Evolutionary conservation across 1,140 invertebrate genomes (phyloP).

Genomic region (Hetaerina americana): DNA sequence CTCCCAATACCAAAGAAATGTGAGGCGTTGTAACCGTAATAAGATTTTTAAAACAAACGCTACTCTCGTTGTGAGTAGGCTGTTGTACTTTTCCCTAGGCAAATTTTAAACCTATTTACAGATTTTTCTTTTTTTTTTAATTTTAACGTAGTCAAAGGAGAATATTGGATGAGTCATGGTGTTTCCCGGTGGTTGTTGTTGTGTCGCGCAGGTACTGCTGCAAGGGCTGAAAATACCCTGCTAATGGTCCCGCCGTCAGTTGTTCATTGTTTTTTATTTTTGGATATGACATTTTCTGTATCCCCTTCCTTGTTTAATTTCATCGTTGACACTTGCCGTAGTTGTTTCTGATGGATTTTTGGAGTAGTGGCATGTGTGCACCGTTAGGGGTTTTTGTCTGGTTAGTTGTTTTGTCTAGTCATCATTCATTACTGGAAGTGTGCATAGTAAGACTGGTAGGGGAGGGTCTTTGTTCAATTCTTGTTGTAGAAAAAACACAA

Average conservation of each 20-base stretch:
- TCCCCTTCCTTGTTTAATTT: not conserved
- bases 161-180: slow-evolving; percentile 13
- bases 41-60: slow-evolving; percentile 7
- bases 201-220: not conserved
- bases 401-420: slow-evolving; percentile 14
- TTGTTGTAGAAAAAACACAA: slow-evolving; percentile 12
- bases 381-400: slow-evolving; percentile 13
- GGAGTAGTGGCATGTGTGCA: not conserved
- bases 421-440: not conserved
- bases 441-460: not conserved
- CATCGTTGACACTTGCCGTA: not conserved
- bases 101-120: slow-evolving; percentile 11
- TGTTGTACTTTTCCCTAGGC: slow-evolving; percentile 12
- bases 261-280: slow-evolving; percentile 5
- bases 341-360: not conserved
- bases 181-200: slow-evolving; percentile 14
- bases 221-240: not conserved
- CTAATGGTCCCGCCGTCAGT: not conserved
- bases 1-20: slow-evolving; percentile 17
- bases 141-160: slow-evolving; percentile 11
- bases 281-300: not conserved
- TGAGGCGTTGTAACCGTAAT: not conserved
- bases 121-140: slow-evolving; percentile 12
- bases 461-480: slow-evolving; percentile 12
- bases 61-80: slow-evolving; percentile 11